A percentile compares a stretch with the other conserved stretches of the same genome.
phyloP scores from a whole-genome alignment of 2,888 invertebrate species.

The Leptarthrus brevirostris region DNA sequence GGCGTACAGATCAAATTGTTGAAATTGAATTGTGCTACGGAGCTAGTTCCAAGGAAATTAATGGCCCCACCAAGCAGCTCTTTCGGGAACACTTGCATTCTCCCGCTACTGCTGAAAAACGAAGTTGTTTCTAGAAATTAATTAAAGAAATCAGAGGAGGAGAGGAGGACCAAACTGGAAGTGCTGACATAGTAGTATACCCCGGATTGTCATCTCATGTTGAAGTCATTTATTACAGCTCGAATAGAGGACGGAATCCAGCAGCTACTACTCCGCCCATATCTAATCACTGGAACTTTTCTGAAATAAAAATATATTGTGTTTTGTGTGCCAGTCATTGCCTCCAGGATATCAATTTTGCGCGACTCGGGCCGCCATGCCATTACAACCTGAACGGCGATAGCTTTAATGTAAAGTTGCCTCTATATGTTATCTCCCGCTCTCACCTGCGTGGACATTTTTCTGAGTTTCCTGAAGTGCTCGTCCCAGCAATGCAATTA shows the following conservation, averaged over 20 bases:
- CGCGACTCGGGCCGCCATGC: not conserved
- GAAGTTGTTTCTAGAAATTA: slow-evolving; percentile 40
- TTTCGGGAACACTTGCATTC: not conserved
- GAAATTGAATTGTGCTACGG: slow-evolving; percentile 40
- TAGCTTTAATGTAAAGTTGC: not conserved
- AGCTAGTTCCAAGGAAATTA: slow-evolving; percentile 31
- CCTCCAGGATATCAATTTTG: not conserved
- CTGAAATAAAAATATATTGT: slow-evolving; percentile 4
- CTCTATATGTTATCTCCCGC: not conserved
- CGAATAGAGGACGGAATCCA: not conserved
- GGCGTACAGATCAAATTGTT: slow-evolving; percentile 42
- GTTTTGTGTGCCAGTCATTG: not conserved
- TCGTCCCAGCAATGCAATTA: slow-evolving; percentile 31
- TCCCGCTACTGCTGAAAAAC: not conserved
- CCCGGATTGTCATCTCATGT: slow-evolving; percentile 49
- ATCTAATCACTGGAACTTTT: slow-evolving; percentile 10
- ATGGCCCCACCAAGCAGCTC: slow-evolving; percentile 23
- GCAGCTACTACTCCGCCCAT: not conserved
- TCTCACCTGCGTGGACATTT: slow-evolving; percentile 9
- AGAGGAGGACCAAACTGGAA: slow-evolving; percentile 8
- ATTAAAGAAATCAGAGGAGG: slow-evolving; percentile 37
- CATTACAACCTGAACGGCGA: not conserved
- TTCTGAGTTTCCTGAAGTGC: not conserved
- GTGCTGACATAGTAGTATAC: slow-evolving; percentile 48
- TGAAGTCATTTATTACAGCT: slow-evolving; percentile 44